Base-by-base conservation (phyloP, 2,888 invertebrate genomes). In the Drosophila rellima region DNA sequence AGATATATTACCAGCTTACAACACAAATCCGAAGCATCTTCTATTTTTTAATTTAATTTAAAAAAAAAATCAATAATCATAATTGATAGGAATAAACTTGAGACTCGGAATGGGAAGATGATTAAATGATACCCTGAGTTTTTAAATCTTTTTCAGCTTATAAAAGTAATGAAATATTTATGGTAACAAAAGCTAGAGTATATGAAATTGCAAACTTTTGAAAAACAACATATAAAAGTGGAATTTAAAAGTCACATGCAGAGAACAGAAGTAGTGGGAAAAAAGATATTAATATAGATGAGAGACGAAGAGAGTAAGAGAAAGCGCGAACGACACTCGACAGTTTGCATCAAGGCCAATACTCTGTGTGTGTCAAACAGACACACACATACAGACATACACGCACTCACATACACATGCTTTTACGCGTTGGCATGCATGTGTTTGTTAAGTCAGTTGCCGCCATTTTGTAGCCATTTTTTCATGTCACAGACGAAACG, bases 401-500 rank as follows among this genome's bases (percentile, higher is more conserved):
- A n/a, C 23, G 17, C n/a, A n/a, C 23, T 15, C n/a, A 37, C 8
- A 50, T 7, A 37, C 8, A 47, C 35, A 20, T 35, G 33, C 60
- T 42, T 31, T 13, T 26, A 59, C 31, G 20, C 47, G 54, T 42
- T 50, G 51, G 39, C 44, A 61, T 73, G 69, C 57, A 45, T 79
- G 69, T 79, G 76, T 75, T 69, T 72, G 86, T 80, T 72, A 84
- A 87, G 87, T 83, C 82, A 88, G 81, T 70, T 84, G 89, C 70
- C 88, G 78, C 83, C 88, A 83, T 83, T 83, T 88, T 86, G 83
- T 78, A 83, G 64, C 72, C 72, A 78, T 88, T 86, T 88, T 80
- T 77, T 71, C 82, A 87, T 82, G 82, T 75, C 85, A 84, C 76
- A 87, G 64, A 84, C 70, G 84, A 65, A 63, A 66, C 55, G 62